A percentile compares a stretch with the other conserved stretches of the same genome.
Conservation (phyloP, 2,888 invertebrate species). For the Yponomeuta plumbellus region DNA sequence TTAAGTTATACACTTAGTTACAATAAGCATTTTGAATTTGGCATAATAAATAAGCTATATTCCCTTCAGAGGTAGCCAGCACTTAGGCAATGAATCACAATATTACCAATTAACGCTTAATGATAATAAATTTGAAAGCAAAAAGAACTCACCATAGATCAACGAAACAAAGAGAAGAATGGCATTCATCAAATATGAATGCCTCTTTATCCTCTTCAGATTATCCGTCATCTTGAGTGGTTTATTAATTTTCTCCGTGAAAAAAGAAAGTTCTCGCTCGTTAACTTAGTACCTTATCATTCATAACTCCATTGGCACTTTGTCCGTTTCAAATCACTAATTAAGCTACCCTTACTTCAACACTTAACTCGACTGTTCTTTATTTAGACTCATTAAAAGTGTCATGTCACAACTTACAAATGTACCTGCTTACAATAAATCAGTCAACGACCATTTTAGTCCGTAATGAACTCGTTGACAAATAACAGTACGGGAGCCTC, state of each 20-base stretch:
- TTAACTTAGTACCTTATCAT: constrained; percentile 29
- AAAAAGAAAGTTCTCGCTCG: constrained; percentile 26
- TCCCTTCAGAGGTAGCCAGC: too few species aligned
- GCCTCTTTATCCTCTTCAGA: constrained; percentile 55
- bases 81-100: too few species aligned
- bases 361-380: constrained; percentile 22
- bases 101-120: not conserved
- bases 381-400: constrained; percentile 38
- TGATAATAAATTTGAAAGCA: not conserved
- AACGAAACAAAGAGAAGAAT: constrained; percentile 58
- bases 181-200: constrained; percentile 62
- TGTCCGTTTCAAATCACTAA: constrained; percentile 27
- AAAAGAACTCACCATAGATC: constrained; percentile 62
- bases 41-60: too few species aligned
- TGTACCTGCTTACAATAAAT: constrained; percentile 52
- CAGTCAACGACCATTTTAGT: constrained; percentile 58
- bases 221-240: constrained; percentile 52
- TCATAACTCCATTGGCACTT: constrained; percentile 57
- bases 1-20: too few species aligned
- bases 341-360: constrained; percentile 20
- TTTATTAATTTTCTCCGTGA: constrained; percentile 22
- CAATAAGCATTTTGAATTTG: too few species aligned
- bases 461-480: constrained; percentile 65
- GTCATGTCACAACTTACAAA: constrained; percentile 51
- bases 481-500: constrained; percentile 59